These are phyloP conservation scores for Pseudochaenichthys georgianus DNA, from an alignment of 2,797 vertebrate genomes.

Conservation along the genomic window DNA sequence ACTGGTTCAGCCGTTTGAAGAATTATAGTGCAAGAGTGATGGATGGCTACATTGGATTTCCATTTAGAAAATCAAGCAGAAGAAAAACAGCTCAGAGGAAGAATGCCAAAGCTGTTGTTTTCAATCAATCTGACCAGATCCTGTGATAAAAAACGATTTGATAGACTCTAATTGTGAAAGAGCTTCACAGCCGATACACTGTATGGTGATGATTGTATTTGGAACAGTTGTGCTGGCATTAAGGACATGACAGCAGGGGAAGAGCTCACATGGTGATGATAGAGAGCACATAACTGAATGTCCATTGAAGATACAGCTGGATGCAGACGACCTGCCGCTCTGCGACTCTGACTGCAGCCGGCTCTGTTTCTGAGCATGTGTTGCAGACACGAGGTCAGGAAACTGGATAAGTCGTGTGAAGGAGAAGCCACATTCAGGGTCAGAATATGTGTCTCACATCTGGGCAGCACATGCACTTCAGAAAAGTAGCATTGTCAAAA, in stretches of 20 bases:
- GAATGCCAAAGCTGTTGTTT: conserved; percentile 21
- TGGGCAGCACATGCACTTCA: not conserved
- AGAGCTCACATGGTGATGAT: conserved; percentile 19
- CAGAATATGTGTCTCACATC: conserved; percentile 21
- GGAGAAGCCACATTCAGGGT: conserved; percentile 25
- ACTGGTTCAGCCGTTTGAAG: not conserved
- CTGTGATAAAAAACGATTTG: conserved; percentile 9
- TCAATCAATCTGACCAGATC: conserved; percentile 15
- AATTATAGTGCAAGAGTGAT: conserved; percentile 2
- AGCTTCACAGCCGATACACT: not conserved
- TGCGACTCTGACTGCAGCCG: not conserved
- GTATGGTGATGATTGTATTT: not conserved
- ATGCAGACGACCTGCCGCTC: not conserved
- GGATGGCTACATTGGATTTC: conserved; percentile 18
- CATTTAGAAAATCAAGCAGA: conserved; percentile 21
- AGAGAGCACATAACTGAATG: conserved; percentile 28
- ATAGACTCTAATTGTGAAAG: not conserved
- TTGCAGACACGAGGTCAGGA: conserved; percentile 37
- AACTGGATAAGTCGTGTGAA: conserved; percentile 27
- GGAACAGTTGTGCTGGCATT: conserved; percentile 8
- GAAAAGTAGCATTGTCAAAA: conserved; percentile 19
- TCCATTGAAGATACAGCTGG: conserved; percentile 23
- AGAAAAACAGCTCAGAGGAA: conserved; percentile 1
- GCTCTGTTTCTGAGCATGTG: too few species aligned
- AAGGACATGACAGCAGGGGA: not conserved